Evolutionary conservation across 2,888 invertebrate species (phyloP).

Genomic region (Poecilus cupreus): DNA sequence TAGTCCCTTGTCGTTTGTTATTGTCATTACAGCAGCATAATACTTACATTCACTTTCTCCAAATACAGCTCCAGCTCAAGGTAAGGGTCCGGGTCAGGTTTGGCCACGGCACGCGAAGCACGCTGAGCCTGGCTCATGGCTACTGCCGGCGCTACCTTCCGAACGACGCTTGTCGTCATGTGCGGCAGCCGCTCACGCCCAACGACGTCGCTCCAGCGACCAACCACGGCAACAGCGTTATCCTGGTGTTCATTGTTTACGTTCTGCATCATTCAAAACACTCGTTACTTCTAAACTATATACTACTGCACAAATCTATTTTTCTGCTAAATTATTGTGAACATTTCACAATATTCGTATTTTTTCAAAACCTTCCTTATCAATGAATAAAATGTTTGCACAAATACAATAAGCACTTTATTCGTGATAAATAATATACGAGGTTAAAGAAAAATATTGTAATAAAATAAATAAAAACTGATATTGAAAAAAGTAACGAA

Average conservation of each 20-base stretch:
- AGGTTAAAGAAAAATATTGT: too few relatives aligned
- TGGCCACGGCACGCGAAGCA: slow-evolving; percentile 64
- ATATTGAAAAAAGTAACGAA: too few relatives aligned
- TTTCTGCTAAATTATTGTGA: not conserved
- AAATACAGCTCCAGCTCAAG: slow-evolving; percentile 73
- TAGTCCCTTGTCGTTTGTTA: not conserved
- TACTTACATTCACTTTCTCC: slow-evolving; percentile 73
- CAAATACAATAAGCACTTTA: too few relatives aligned
- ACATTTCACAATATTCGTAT: slow-evolving; percentile 5
- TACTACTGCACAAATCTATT: not conserved
- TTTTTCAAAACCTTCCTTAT: not conserved
- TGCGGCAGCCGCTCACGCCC: slow-evolving; percentile 54
- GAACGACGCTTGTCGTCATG: slow-evolving; percentile 61
- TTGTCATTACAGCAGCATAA: not conserved
- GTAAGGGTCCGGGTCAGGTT: slow-evolving; percentile 70
- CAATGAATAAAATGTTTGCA: too few relatives aligned
- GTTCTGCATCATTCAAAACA: slow-evolving; percentile 6
- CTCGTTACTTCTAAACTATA: not conserved
- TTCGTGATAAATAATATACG: too few relatives aligned
- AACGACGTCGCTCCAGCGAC: slow-evolving; percentile 10
- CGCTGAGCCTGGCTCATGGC: slow-evolving; percentile 65
- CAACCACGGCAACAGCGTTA: not conserved
- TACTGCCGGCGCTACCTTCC: slow-evolving; percentile 60
- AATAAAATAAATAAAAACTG: not conserved
- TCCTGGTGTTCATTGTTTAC: slow-evolving; percentile 29